A percentile compares a stretch with the other conserved stretches of the same genome.
phyloP scores from a whole-genome alignment of 2,888 invertebrate genomes.

The Andrena minutula region DNA sequence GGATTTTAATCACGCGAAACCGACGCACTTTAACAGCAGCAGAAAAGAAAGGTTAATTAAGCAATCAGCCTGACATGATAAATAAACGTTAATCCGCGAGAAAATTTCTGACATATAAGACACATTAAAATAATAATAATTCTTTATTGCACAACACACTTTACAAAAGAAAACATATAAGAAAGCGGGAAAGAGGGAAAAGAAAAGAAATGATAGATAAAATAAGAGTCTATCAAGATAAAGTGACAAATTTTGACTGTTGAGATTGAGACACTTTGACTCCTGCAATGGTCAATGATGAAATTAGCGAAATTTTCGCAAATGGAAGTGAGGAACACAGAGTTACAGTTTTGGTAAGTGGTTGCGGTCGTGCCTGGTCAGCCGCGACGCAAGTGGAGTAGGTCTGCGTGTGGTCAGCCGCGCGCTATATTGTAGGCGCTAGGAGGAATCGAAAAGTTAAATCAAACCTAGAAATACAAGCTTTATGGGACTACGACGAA shows the following conservation, averaged over 20 bases:
- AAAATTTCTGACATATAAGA: not conserved
- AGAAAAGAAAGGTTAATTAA: conserved; percentile 60
- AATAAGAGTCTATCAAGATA: no score
- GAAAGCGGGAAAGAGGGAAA: no score
- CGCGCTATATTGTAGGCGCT: not conserved
- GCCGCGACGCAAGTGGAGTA: not conserved
- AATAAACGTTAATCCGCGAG: conserved; percentile 24
- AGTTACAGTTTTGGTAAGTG: not conserved
- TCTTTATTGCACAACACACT: no score
- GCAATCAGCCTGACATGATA: conserved; percentile 43
- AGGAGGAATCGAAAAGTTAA: no score
- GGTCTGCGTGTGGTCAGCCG: not conserved
- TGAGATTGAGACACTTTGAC: no score
- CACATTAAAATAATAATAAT: no score
- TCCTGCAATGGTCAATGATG: no score
- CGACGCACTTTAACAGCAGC: conserved; percentile 23
- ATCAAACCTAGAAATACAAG: no score
- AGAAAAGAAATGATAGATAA: no score
- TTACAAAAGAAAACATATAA: no score
- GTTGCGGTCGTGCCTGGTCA: not conserved
- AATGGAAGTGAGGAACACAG: not conserved
- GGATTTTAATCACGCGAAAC: conserved; percentile 50
- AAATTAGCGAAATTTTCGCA: no score
- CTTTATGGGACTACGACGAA: no score
- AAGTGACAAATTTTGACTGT: not conserved